Percentiles rank a stretch among this genome's conserved stretches.
These are phyloP conservation scores for Acleris emargana DNA, from an alignment of 2,888 invertebrate species.

Conservation along the genomic window DNA sequence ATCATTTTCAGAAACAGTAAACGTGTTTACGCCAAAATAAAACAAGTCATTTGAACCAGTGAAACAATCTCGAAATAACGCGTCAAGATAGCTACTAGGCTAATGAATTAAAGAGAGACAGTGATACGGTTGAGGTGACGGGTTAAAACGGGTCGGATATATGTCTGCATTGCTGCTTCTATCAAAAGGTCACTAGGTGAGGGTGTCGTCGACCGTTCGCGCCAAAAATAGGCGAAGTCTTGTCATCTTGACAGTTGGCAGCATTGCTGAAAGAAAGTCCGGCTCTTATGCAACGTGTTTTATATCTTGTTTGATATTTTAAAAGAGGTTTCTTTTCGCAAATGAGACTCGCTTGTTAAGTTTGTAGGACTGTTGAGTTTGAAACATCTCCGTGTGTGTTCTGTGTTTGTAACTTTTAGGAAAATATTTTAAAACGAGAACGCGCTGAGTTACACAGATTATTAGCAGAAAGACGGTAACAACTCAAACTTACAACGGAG, in stretches of 20 bases:
- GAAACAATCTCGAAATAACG: conserved; percentile 34
- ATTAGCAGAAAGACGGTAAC: too few relatives aligned
- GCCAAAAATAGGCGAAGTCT: conserved; percentile 43
- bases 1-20: conserved; percentile 19
- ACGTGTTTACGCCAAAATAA: conserved; percentile 32
- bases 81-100: conserved; percentile 39
- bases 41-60: conserved; percentile 22
- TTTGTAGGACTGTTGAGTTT: conserved; percentile 24
- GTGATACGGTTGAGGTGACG: conserved; percentile 22
- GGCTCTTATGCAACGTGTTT: conserved; percentile 34
- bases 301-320: conserved; percentile 23
- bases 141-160: conserved; percentile 44
- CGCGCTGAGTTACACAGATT: too few relatives aligned
- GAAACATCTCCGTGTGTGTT: conserved; percentile 1
- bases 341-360: conserved; percentile 18
- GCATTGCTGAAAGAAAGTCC: conserved; percentile 27
- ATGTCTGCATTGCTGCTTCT: conserved; percentile 42
- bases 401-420: neutral
- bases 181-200: conserved; percentile 47
- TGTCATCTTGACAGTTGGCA: conserved; percentile 33
- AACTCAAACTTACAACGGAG: too few relatives aligned
- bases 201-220: conserved; percentile 46
- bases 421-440: too few relatives aligned
- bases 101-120: conserved; percentile 54
- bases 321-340: conserved; percentile 25